Conservation (phyloP, 2,797 vertebrate genomes). For the Pterois miles region DNA sequence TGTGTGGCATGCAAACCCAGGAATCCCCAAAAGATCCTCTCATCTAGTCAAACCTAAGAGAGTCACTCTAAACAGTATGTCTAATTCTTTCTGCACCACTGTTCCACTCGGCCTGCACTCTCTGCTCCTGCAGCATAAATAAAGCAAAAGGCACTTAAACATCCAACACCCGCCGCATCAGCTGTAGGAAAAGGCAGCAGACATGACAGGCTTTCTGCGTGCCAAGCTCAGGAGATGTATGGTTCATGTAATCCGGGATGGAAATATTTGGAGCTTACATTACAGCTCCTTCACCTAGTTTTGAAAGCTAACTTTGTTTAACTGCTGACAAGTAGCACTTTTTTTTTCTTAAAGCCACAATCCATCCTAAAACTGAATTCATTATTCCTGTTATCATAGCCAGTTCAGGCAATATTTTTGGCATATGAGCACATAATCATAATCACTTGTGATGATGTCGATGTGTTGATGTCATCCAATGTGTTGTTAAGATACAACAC, state of each 20-base stretch:
- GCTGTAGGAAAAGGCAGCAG: slow-evolving; percentile 37
- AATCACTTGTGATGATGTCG: not conserved
- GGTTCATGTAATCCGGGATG: slow-evolving; percentile 25
- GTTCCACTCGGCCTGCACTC: slow-evolving; percentile 22
- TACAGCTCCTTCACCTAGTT: slow-evolving; percentile 7
- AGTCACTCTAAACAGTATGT: slow-evolving; percentile 49
- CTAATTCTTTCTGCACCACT: slow-evolving; percentile 33
- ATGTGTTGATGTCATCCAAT: not conserved
- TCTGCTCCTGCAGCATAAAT: slow-evolving; percentile 58
- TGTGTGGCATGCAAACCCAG: slow-evolving; percentile 28
- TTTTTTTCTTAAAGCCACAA: not conserved
- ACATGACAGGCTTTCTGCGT: slow-evolving; percentile 32
- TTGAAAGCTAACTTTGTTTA: slow-evolving; percentile 11
- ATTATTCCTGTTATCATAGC: not conserved
- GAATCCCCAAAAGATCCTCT: slow-evolving; percentile 22
- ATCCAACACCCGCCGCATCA: slow-evolving; percentile 40
- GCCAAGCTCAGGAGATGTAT: slow-evolving; percentile 22
- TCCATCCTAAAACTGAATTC: not conserved
- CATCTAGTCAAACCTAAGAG: slow-evolving; percentile 30
- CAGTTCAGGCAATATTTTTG: not conserved
- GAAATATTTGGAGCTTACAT: slow-evolving; percentile 40
- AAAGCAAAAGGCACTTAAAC: slow-evolving; percentile 77
- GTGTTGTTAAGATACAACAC: not conserved
- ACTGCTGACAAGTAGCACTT: not conserved
- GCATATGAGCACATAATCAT: not conserved